These are phyloP conservation scores for Heterodera schachtii DNA, from an alignment of 1,140 invertebrate species.

Conservation along the genomic window DNA sequence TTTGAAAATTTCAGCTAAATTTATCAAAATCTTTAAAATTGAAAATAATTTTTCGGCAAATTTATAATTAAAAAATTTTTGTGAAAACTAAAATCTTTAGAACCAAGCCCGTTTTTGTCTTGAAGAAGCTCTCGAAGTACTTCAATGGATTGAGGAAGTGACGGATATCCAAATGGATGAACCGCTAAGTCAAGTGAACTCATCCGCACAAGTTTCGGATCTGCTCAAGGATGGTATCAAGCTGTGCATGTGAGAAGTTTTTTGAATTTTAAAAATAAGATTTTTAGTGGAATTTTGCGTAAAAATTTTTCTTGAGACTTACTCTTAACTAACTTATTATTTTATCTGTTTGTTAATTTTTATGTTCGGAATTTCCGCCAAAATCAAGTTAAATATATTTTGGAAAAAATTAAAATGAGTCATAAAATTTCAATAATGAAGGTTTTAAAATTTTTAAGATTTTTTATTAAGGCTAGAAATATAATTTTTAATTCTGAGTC, in stretches of 20 bases:
- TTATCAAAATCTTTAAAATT: too few relatives aligned
- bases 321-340: neutral
- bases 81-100: constrained; percentile 54
- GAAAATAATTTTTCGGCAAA: too few relatives aligned
- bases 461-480: too few relatives aligned
- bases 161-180: constrained; percentile 66
- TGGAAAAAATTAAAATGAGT: too few relatives aligned
- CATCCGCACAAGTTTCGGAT: constrained; percentile 69
- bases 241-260: constrained; percentile 69
- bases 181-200: constrained; percentile 62
- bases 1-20: too few relatives aligned
- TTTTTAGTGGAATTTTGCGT: neutral
- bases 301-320: neutral
- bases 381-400: too few relatives aligned
- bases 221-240: constrained; percentile 70
- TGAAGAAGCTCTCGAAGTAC: constrained; percentile 68
- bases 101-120: constrained; percentile 71
- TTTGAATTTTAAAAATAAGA: neutral
- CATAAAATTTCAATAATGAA: too few relatives aligned
- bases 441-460: too few relatives aligned
- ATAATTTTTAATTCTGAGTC: too few relatives aligned
- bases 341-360: too few relatives aligned
- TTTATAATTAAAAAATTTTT: too few relatives aligned
- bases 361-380: too few relatives aligned
- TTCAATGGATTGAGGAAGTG: constrained; percentile 69